A percentile compares a stretch with the other conserved stretches of the same genome.
These are phyloP conservation scores for Lucifuga dentata DNA, from an alignment of 2,113 vertebrate genomes.

Conservation along the genomic window DNA sequence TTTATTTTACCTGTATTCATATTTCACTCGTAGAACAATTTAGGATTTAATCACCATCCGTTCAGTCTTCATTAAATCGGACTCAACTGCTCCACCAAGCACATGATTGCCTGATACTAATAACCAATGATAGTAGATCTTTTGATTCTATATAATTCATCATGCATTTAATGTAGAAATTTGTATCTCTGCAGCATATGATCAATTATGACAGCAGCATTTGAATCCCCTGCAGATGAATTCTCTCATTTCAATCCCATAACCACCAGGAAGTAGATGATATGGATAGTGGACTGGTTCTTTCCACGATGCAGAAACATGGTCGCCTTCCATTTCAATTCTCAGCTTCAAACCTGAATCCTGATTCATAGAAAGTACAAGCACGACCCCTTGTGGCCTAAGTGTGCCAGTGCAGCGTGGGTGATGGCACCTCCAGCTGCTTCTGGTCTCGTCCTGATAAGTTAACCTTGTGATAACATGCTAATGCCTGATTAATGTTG, in stretches of 20 bases:
- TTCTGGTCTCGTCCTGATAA: slow-evolving; percentile 81
- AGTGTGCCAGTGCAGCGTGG: slow-evolving; percentile 61
- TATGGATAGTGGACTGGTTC: slow-evolving; percentile 63
- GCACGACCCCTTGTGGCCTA: slow-evolving; percentile 82
- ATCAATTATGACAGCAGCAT: slow-evolving; percentile 58
- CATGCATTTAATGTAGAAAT: slow-evolving; percentile 33
- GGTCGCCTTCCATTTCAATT: slow-evolving; percentile 66
- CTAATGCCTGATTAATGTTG: slow-evolving; percentile 84
- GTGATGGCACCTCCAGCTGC: slow-evolving; percentile 76
- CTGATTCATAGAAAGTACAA: slow-evolving; percentile 73
- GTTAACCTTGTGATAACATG: slow-evolving; percentile 86
- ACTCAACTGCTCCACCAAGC: slow-evolving; percentile 60
- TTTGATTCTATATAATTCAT: slow-evolving; percentile 60
- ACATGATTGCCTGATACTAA: slow-evolving; percentile 73
- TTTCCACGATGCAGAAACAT: slow-evolving; percentile 63
- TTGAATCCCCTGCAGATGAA: slow-evolving; percentile 37
- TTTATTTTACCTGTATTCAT: slow-evolving; percentile 49
- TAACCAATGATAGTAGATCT: slow-evolving; percentile 49
- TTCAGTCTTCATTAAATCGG: slow-evolving; percentile 72
- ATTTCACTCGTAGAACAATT: slow-evolving; percentile 55
- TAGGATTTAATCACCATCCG: slow-evolving; percentile 55
- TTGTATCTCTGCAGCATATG: slow-evolving; percentile 37
- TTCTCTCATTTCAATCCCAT: slow-evolving; percentile 26
- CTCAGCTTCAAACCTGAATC: slow-evolving; percentile 24
- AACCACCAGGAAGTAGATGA: slow-evolving; percentile 55